Evolutionary conservation across 2,888 invertebrate species (phyloP).

Genomic region (Ypsolopha sequella): DNA sequence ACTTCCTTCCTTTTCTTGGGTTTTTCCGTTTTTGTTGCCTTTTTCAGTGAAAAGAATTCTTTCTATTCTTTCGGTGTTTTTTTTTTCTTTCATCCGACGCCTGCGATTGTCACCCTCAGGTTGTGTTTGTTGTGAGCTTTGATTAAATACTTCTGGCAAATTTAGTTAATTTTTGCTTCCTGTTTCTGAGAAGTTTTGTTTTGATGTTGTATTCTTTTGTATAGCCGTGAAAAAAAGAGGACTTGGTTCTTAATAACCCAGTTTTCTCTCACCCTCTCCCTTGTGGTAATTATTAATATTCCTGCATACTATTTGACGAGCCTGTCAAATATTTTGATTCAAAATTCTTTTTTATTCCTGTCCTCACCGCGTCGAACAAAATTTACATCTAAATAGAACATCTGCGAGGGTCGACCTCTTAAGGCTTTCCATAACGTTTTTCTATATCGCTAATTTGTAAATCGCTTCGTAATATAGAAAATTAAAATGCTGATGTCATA

Average conservation of each 20-base stretch:
- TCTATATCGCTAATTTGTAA: conserved; percentile 70
- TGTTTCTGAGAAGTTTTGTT: conserved; percentile 20
- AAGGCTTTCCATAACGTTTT: conserved; percentile 53
- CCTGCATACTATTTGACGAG: conserved; percentile 19
- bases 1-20: conserved; percentile 56
- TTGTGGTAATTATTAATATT: conserved; percentile 10
- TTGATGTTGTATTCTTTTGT: conserved; percentile 11
- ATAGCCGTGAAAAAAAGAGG: conserved; percentile 1
- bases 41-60: conserved; percentile 58
- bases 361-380: conserved; percentile 48
- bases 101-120: conserved; percentile 64
- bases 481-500: conserved; percentile 71
- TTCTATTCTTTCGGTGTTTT: conserved; percentile 33
- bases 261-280: background rate
- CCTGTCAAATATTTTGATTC: conserved; percentile 52
- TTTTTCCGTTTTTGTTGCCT: conserved; percentile 58
- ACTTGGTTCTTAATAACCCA: background rate
- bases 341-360: conserved; percentile 56
- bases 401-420: conserved; percentile 63
- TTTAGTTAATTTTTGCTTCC: conserved; percentile 48
- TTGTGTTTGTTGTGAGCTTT: conserved; percentile 56
- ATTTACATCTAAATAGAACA: conserved; percentile 72
- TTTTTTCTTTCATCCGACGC: conserved; percentile 25
- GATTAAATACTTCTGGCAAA: conserved; percentile 62
- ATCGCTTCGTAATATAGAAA: conserved; percentile 67